A percentile compares a stretch with the other conserved stretches of the same genome.
Evolutionary conservation across 2,888 invertebrate species (phyloP).

Genomic region (Meghimatium bilineatum): DNA sequence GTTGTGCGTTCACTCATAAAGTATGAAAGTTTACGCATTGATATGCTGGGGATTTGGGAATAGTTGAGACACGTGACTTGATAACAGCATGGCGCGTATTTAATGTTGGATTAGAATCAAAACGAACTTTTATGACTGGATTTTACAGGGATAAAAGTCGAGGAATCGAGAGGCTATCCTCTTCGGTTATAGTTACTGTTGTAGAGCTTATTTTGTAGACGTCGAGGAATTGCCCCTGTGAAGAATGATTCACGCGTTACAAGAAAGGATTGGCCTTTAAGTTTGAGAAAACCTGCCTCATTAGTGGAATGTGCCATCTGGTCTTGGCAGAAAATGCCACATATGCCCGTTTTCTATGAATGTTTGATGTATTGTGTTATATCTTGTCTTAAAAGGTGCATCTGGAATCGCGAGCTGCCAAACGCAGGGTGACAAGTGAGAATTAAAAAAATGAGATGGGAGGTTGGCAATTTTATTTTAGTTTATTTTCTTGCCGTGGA

Average conservation of each 20-base stretch:
- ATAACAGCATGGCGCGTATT: too few species aligned
- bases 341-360: slow-evolving; percentile 24
- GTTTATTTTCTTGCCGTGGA: too few species aligned
- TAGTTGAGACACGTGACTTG: too few species aligned
- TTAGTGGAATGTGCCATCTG: slow-evolving; percentile 34
- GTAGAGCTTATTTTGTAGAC: not conserved
- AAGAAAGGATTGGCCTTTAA: not conserved
- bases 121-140: not conserved
- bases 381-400: not conserved
- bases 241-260: not conserved
- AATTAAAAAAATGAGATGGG: too few species aligned
- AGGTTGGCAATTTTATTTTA: too few species aligned
- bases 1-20: too few species aligned
- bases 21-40: too few species aligned
- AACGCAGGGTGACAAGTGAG: too few species aligned
- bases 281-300: slow-evolving; percentile 10
- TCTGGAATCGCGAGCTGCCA: not conserved
- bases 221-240: not conserved
- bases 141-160: too few species aligned
- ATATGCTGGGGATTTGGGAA: too few species aligned
- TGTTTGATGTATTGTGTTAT: slow-evolving; percentile 14
- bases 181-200: not conserved
- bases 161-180: too few species aligned
- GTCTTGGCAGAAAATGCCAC: slow-evolving; percentile 14
- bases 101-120: too few species aligned